Evolutionary conservation across 2,888 invertebrate genomes (phyloP).

Genomic region (Drosophila affinis): DNA sequence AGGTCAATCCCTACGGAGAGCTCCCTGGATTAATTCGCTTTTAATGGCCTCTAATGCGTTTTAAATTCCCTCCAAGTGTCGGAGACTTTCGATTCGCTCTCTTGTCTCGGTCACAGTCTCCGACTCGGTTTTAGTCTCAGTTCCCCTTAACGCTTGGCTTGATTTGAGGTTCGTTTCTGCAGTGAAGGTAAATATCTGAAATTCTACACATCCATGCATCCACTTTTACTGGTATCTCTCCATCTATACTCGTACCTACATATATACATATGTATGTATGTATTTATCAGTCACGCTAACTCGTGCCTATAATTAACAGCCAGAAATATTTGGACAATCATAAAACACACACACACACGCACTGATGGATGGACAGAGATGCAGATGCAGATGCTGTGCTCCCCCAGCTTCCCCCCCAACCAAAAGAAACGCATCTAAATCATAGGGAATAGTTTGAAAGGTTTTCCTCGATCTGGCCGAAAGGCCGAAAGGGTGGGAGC

Average conservation of each 20-base stretch:
- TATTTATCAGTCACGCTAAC: slow-evolving; percentile 56
- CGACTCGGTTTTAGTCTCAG: too few relatives aligned
- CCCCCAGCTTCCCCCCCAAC: too few relatives aligned
- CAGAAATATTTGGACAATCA: slow-evolving; percentile 72
- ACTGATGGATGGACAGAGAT: not conserved
- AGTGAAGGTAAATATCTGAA: slow-evolving; percentile 15
- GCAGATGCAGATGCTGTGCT: not conserved
- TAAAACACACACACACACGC: slow-evolving; percentile 39
- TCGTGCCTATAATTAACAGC: slow-evolving; percentile 76
- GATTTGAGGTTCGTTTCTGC: not conserved
- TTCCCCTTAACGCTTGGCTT: not conserved
- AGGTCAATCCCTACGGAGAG: not conserved
- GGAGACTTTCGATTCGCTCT: not conserved
- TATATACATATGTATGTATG: not conserved
- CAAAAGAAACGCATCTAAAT: slow-evolving; percentile 43
- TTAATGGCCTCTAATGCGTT: slow-evolving; percentile 70
- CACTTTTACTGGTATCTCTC: slow-evolving; percentile 22
- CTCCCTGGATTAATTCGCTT: slow-evolving; percentile 52
- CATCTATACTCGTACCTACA: not conserved
- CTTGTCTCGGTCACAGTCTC: too few relatives aligned
- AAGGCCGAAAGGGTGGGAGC: not conserved
- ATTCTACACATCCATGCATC: slow-evolving; percentile 50
- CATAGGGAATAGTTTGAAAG: slow-evolving; percentile 21
- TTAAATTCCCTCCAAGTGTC: slow-evolving; percentile 53
- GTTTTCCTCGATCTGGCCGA: not conserved